Conservation (phyloP, 2,113 vertebrate species). For the Propithecus coquereli region DNA sequence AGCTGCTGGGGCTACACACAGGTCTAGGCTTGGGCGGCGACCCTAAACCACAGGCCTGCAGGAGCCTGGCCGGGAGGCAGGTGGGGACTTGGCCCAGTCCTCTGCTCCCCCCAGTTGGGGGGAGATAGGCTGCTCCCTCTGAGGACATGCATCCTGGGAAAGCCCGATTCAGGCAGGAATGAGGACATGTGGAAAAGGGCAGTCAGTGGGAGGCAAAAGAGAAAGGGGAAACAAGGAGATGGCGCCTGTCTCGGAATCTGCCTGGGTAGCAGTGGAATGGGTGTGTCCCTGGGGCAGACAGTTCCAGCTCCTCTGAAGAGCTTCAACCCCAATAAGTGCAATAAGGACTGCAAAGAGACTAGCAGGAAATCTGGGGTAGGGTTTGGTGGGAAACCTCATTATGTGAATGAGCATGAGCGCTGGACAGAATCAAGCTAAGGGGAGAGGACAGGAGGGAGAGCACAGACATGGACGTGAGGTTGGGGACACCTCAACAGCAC, state of each 20-base stretch:
- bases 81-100: constrained; percentile 3
- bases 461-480: neutral
- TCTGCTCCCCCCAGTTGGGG: neutral
- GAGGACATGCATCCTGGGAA: constrained; percentile 51
- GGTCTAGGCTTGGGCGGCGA: constrained; percentile 11
- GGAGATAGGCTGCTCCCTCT: constrained; percentile 49
- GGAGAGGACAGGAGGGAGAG: constrained; percentile 21
- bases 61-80: constrained; percentile 30
- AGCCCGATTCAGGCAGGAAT: constrained; percentile 45
- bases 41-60: neutral
- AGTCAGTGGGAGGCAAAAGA: constrained; percentile 12
- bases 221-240: neutral
- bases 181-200: constrained; percentile 32
- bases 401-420: neutral
- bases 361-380: neutral
- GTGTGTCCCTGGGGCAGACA: constrained; percentile 49
- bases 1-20: constrained; percentile 27
- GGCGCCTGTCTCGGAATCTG: constrained; percentile 61
- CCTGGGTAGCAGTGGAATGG: constrained; percentile 38
- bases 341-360: constrained; percentile 47
- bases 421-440: constrained; percentile 29
- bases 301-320: constrained; percentile 61
- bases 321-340: constrained; percentile 69
- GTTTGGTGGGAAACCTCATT: neutral
- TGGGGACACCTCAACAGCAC: constrained; percentile 64